phyloP scores from a whole-genome alignment of 2,113 vertebrate species.

The Strix aluco region DNA sequence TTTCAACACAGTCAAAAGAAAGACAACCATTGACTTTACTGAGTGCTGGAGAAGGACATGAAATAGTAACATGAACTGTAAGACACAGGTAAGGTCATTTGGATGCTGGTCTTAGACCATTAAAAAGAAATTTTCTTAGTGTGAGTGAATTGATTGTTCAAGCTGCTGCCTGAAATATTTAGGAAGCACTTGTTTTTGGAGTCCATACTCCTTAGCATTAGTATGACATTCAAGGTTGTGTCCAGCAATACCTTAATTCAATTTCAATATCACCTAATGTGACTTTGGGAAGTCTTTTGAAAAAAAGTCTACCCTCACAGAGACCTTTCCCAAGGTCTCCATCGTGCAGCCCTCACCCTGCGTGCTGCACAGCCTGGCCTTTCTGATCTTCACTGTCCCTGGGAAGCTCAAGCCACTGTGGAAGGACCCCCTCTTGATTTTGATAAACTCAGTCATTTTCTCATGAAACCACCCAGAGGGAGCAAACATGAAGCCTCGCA shows the following conservation, averaged over 20 bases:
- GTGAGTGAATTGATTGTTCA: neutral
- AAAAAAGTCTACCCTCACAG: neutral
- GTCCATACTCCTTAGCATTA: neutral
- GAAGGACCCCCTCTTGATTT: neutral
- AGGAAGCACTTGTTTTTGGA: neutral
- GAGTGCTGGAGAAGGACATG: neutral
- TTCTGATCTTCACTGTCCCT: neutral
- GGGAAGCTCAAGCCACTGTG: neutral
- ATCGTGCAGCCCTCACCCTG: neutral
- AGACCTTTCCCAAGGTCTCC: neutral
- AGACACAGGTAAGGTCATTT: neutral
- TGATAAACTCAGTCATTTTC: neutral
- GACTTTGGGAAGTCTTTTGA: neutral
- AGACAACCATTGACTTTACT: neutral
- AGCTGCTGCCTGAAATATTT: neutral
- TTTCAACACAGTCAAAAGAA: neutral
- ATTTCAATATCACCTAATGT: neutral
- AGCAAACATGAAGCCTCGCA: rapidly evolving
- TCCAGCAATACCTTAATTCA: neutral
- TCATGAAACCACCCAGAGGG: neutral
- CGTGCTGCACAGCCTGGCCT: neutral
- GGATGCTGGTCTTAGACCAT: neutral
- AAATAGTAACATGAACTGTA: neutral
- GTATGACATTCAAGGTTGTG: rapidly evolving
- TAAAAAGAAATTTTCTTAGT: neutral